Conservation (phyloP, 1,140 invertebrate genomes). For the Panagrolaimus sp. region DNA sequence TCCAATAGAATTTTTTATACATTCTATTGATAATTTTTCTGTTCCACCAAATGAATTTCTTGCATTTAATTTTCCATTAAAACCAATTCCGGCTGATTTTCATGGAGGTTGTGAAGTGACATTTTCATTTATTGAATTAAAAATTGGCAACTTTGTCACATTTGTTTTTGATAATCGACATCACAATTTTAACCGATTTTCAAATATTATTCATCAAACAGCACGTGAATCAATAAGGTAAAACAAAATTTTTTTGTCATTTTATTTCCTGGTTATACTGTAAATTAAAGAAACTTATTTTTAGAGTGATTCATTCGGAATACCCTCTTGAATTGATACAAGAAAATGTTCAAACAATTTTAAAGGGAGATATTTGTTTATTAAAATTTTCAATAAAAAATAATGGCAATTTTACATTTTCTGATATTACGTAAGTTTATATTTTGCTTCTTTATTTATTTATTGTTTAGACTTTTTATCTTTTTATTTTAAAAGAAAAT, state of each 20-base stretch:
- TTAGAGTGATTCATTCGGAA: constrained; percentile 2
- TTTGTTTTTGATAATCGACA: not conserved
- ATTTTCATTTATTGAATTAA: not conserved
- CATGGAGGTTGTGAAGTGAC: constrained; percentile 3
- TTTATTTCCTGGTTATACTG: not conserved
- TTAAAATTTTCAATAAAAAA: not conserved
- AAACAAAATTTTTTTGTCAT: not conserved
- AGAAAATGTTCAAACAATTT: not conserved
- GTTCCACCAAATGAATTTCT: not conserved
- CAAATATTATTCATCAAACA: not conserved
- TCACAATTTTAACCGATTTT: not conserved
- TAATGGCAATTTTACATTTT: constrained; percentile 6
- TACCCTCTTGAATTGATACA: not conserved
- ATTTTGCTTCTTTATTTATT: not conserved
- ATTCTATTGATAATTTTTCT: not conserved
- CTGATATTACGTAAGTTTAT: constrained; percentile 4
- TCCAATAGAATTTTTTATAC: not conserved
- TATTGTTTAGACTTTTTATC: not conserved
- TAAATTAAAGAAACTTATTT: not conserved
- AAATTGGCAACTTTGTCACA: not conserved
- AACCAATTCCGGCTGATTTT: not conserved
- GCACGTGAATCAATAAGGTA: not conserved
- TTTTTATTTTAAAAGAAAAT: too few species aligned
- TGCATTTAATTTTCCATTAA: not conserved
- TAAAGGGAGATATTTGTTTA: not conserved